phyloP scores from a whole-genome alignment of 2,113 vertebrate species.

The Ciconia maguari region DNA sequence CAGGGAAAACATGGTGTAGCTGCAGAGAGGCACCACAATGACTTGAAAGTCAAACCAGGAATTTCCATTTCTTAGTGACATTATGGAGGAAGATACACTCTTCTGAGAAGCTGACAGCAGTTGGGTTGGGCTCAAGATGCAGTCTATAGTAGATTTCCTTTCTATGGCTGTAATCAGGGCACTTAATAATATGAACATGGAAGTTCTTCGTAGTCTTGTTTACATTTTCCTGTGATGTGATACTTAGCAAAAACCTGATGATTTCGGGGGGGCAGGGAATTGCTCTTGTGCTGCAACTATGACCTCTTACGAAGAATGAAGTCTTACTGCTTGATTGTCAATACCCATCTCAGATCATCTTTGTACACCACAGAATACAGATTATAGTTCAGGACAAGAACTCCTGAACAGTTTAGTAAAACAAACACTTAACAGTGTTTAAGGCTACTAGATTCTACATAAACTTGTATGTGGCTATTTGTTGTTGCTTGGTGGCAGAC shows the following conservation, averaged over 20 bases:
- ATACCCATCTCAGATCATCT: background rate
- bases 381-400: background rate
- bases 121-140: background rate
- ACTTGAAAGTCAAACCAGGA: background rate
- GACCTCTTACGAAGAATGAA: background rate
- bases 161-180: background rate
- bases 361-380: background rate
- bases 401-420: background rate
- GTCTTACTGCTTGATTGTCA: background rate
- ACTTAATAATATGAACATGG: background rate
- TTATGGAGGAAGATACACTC: background rate
- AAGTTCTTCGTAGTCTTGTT: background rate
- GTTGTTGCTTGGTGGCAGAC: background rate
- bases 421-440: background rate
- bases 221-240: background rate
- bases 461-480: background rate
- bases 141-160: background rate
- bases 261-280: background rate
- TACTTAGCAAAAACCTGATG: background rate
- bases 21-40: background rate
- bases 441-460: background rate
- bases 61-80: background rate
- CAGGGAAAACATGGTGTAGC: background rate
- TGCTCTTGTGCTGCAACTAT: background rate
- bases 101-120: too few species aligned